Evolutionary conservation across 2,797 vertebrate genomes (phyloP).

Genomic region (Xenops minutus): DNA sequence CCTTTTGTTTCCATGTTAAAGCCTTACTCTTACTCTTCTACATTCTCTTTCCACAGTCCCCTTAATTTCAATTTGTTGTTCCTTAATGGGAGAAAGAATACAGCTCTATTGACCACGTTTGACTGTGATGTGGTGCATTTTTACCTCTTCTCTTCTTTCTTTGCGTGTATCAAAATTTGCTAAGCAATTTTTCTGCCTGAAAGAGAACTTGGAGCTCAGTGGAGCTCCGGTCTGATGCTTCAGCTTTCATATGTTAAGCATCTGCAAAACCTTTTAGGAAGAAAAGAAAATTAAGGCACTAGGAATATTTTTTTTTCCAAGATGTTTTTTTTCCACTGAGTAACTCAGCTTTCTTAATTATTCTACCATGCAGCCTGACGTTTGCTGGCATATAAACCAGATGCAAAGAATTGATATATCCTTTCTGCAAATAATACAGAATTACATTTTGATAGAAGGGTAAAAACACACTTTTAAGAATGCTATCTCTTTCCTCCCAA

Average conservation of each 20-base stretch:
- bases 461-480: background rate
- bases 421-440: background rate
- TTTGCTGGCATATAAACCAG: background rate
- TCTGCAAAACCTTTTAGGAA: background rate
- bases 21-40: background rate
- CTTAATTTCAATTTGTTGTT: background rate
- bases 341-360: background rate
- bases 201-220: background rate
- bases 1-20: background rate
- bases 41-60: background rate
- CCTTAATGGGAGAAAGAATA: background rate
- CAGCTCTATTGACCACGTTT: background rate
- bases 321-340: background rate
- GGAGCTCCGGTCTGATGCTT: background rate
- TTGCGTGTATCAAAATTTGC: background rate
- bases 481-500: background rate
- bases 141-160: background rate
- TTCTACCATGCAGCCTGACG: background rate
- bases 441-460: background rate
- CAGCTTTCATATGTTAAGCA: slow-evolving; percentile 34
- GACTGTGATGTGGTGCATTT: background rate
- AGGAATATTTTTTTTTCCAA: background rate
- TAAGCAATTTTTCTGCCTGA: background rate
- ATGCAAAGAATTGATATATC: background rate
- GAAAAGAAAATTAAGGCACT: slow-evolving; percentile 16